Conservation (phyloP, 1,140 invertebrate genomes). For the Drosophila simulans region DNA sequence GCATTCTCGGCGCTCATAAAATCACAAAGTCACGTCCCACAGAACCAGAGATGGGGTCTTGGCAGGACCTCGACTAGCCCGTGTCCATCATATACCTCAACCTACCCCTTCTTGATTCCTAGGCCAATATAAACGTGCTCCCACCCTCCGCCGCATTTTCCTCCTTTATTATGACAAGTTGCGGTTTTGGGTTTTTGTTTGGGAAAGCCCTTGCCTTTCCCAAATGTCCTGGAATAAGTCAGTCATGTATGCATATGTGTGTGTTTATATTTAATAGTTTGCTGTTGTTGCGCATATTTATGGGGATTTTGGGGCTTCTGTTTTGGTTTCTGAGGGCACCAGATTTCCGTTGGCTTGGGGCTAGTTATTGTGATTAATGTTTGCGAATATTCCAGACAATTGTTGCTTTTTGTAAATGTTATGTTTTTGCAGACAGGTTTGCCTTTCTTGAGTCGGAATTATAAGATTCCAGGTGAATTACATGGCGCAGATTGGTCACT, state of each 20-base stretch:
- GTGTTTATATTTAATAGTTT: slow-evolving; percentile 78
- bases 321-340: neutral
- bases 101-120: slow-evolving; percentile 33
- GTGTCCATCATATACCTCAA: slow-evolving; percentile 58
- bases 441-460: neutral
- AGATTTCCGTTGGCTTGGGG: slow-evolving; percentile 10
- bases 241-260: slow-evolving; percentile 35
- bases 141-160: slow-evolving; percentile 27
- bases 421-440: slow-evolving; percentile 1
- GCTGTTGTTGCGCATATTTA: slow-evolving; percentile 69
- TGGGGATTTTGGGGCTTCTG: slow-evolving; percentile 27
- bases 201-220: slow-evolving; percentile 24
- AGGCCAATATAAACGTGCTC: slow-evolving; percentile 61
- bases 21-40: slow-evolving; percentile 77
- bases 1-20: slow-evolving; percentile 77
- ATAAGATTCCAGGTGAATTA: neutral
- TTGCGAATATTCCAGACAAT: slow-evolving; percentile 53
- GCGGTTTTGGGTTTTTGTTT: slow-evolving; percentile 56
- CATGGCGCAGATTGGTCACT: too few species aligned
- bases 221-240: slow-evolving; percentile 60
- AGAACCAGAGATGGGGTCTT: slow-evolving; percentile 21
- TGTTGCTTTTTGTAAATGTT: slow-evolving; percentile 56
- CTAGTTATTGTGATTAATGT: slow-evolving; percentile 69
- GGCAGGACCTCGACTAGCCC: slow-evolving; percentile 46
- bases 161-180: slow-evolving; percentile 80